A percentile compares a stretch with the other conserved stretches of the same genome.
These are phyloP conservation scores for Meloe dianella DNA, from an alignment of 2,888 invertebrate genomes.

Conservation along the genomic window DNA sequence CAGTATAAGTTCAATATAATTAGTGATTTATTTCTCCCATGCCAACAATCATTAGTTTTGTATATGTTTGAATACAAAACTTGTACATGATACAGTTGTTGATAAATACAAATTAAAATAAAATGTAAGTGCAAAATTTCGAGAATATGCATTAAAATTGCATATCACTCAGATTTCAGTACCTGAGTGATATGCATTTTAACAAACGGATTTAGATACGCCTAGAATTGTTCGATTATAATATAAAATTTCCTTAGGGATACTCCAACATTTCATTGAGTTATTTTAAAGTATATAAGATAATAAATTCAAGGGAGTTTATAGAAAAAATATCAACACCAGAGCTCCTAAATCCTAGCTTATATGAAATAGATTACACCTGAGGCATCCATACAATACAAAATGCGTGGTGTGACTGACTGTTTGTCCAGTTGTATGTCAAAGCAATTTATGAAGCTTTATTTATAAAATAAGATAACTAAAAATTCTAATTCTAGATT, in stretches of 20 bases:
- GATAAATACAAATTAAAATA: too few relatives aligned
- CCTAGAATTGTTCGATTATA: conserved; percentile 6
- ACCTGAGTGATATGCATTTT: too few relatives aligned
- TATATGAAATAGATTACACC: conserved; percentile 23
- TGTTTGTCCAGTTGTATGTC: conserved; percentile 6
- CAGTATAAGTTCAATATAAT: background rate
- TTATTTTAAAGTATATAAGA: conserved; percentile 26
- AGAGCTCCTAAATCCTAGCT: conserved; percentile 19
- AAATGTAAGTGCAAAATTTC: too few relatives aligned
- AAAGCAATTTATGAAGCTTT: conserved; percentile 24
- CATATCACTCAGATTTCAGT: too few relatives aligned
- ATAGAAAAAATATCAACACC: conserved; percentile 20
- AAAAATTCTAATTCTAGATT: background rate
- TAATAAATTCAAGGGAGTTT: conserved; percentile 26
- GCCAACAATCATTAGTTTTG: too few relatives aligned
- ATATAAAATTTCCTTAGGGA: conserved; percentile 27
- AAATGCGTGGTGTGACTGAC: conserved; percentile 10
- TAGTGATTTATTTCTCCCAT: background rate
- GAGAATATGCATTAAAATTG: too few relatives aligned
- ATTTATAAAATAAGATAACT: conserved; percentile 23
- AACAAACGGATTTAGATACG: too few relatives aligned
- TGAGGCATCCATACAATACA: conserved; percentile 15
- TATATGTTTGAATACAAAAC: background rate
- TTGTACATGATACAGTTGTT: too few relatives aligned
- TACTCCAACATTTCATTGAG: conserved; percentile 26